phyloP scores from a whole-genome alignment of 2,797 vertebrate genomes.

The Lemur catta region DNA sequence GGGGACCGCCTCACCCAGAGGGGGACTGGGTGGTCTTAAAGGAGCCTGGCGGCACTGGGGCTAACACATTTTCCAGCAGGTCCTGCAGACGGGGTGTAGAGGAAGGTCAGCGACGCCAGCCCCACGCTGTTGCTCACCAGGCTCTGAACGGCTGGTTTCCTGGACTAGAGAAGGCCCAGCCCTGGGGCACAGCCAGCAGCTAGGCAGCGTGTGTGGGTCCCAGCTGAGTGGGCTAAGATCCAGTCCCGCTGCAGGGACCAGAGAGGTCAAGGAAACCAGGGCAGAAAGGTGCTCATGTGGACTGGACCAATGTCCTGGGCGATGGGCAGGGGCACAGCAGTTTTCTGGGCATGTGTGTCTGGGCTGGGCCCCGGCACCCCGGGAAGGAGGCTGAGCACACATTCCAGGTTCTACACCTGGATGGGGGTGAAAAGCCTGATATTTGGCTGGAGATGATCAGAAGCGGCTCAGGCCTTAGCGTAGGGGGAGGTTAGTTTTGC shows the following conservation, averaged over 20 bases:
- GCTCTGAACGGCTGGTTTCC: background rate
- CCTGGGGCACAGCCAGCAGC: background rate
- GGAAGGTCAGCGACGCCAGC: background rate
- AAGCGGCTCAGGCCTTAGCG: background rate
- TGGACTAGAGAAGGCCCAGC: background rate
- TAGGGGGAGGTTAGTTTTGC: too few species aligned
- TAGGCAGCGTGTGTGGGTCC: too few species aligned
- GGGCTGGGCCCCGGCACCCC: background rate
- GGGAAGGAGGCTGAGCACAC: background rate
- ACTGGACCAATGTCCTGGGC: accelerated
- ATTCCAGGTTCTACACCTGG: background rate
- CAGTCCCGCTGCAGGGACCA: background rate
- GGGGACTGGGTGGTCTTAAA: too few species aligned
- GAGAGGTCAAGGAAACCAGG: background rate
- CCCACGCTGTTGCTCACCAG: too few species aligned
- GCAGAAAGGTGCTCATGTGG: background rate
- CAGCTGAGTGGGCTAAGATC: background rate
- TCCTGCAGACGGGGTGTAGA: background rate
- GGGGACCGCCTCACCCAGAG: background rate
- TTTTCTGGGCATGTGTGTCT: background rate
- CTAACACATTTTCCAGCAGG: background rate
- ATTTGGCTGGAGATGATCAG: background rate
- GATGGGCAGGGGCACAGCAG: background rate
- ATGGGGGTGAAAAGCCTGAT: background rate
- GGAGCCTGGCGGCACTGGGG: background rate